Percentiles rank a stretch among this genome's conserved stretches.
Evolutionary conservation across 2,113 vertebrate species (phyloP).

Genomic region (Pycnonotus jocosus): DNA sequence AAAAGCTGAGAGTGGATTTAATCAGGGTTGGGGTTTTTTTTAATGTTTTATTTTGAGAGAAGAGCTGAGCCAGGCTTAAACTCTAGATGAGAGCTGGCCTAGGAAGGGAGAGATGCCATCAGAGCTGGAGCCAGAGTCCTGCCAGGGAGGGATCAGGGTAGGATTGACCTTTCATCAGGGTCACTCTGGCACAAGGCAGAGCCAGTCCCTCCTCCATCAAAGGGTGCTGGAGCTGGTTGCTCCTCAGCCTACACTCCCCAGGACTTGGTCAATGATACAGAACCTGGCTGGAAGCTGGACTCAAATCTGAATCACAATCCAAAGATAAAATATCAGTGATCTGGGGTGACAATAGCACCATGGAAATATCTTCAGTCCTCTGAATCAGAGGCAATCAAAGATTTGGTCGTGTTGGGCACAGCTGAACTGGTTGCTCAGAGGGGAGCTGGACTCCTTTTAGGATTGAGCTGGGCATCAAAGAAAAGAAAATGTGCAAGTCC

Average conservation of each 20-base stretch:
- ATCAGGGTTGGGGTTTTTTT: background rate
- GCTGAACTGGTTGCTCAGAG: background rate
- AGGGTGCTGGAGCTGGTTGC: background rate
- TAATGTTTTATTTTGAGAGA: background rate
- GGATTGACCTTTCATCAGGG: no score
- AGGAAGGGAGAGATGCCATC: background rate
- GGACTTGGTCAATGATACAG: background rate
- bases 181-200: rapidly evolving
- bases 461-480: background rate
- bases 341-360: background rate
- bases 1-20: background rate
- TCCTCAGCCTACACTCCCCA: background rate
- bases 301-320: background rate
- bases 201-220: background rate
- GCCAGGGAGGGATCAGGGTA: background rate
- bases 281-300: background rate
- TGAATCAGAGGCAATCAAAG: background rate
- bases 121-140: background rate
- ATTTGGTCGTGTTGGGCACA: background rate
- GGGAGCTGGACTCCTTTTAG: background rate
- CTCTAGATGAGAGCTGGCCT: background rate
- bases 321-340: background rate
- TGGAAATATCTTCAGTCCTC: background rate
- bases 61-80: background rate
- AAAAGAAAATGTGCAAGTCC: background rate